Evolutionary conservation across 2,113 vertebrate genomes (phyloP), one percentile per base, ranked within the genome.

Genomic region (Desmodus rotundus): DNA sequence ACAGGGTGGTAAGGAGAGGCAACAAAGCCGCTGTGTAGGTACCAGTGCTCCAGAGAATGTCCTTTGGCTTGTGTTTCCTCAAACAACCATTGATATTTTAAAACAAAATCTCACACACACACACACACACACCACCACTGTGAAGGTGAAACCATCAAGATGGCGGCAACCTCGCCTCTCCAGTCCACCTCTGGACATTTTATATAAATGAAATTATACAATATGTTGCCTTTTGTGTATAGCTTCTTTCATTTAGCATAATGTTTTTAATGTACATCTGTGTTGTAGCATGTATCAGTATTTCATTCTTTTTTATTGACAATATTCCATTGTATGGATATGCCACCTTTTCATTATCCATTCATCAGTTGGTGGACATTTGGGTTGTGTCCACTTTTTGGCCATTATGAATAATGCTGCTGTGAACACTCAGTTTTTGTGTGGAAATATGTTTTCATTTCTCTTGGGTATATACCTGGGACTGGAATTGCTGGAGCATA

Each of bases 81-180:
- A 17, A 63, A 12, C 19, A 19, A 36, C 45, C 5, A 9, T 47
- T 12, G 8, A 8, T 0, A 4, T 4, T 12, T 4, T 24, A 13
- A 19, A 24, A 12, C 26, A 24, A 54, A 17, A 4, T 7, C 31
- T 19, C n/a, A n/a, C n/a, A n/a, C 1, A 1, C 24, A 4, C 56
- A 26, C 24, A 24, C 33, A 1, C 2, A 13, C 0, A 13, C 0
- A 1, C 12, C 56, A 58, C 56, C 56, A 58, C 3, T 36, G 1
- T 2, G 7, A 38, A 1, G 1, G 0, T 0, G 2, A 36, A 17
- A 9, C n/a, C 0, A 2, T 1, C 16, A 1, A 12, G 14, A 24
- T 0, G 10, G 7, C 20, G 0, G 1, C 6, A 1, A 5, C 1
- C 15, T 17, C 2, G 0, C 10, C 22, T 28, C 31, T 56, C 54